These are phyloP conservation scores for Dendrolimus punctatus DNA, from an alignment of 1,140 invertebrate genomes.

Conservation along the genomic window DNA sequence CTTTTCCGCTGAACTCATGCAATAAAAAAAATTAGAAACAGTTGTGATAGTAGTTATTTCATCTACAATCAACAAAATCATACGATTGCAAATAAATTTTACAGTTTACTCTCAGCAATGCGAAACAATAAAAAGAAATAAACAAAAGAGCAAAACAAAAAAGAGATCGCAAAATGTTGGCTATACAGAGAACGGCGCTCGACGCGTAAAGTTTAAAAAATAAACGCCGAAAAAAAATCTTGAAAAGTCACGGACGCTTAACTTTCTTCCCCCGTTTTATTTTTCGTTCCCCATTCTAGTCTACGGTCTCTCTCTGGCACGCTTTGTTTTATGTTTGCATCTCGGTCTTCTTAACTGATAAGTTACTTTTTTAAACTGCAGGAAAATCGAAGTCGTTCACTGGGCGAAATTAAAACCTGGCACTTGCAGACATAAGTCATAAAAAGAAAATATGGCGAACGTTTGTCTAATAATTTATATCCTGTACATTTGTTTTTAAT, in stretches of 20 bases:
- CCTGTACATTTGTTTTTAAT: slow-evolving; percentile 12
- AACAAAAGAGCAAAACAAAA: slow-evolving; percentile 43
- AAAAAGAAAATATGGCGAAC: slow-evolving; percentile 57
- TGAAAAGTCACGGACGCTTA: slow-evolving; percentile 71
- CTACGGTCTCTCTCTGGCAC: slow-evolving; percentile 28
- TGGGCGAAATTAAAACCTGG: slow-evolving; percentile 62
- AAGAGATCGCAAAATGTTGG: slow-evolving; percentile 50
- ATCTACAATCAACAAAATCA: too few relatives aligned
- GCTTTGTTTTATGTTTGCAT: slow-evolving; percentile 25
- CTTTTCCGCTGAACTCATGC: too few relatives aligned
- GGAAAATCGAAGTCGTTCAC: slow-evolving; percentile 62
- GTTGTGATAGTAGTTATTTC: too few relatives aligned
- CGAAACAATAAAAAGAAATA: slow-evolving; percentile 23
- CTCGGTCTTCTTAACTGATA: slow-evolving; percentile 60
- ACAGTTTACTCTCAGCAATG: background rate
- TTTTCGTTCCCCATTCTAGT: slow-evolving; percentile 61
- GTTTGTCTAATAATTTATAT: slow-evolving; percentile 42
- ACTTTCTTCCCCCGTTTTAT: slow-evolving; percentile 71
- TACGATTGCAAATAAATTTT: too few relatives aligned
- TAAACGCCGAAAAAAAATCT: slow-evolving; percentile 69
- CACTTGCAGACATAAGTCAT: slow-evolving; percentile 59
- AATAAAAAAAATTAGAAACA: too few relatives aligned
- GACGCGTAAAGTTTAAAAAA: slow-evolving; percentile 66
- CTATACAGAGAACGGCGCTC: slow-evolving; percentile 26
- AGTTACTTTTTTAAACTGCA: slow-evolving; percentile 69